Evolutionary conservation across 2,113 vertebrate species (phyloP).

Genomic region (Symphodus melops): DNA sequence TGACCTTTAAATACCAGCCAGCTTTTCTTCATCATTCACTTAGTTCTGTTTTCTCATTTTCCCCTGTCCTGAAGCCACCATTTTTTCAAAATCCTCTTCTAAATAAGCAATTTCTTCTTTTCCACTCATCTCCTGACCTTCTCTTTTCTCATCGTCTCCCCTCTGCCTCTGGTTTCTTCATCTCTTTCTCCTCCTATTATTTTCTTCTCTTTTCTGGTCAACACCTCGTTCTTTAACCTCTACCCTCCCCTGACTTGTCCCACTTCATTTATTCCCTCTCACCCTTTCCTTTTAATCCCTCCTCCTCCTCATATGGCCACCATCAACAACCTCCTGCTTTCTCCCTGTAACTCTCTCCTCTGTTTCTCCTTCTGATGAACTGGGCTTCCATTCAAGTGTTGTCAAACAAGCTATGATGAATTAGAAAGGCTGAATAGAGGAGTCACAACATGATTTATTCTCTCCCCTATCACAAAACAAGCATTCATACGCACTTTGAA

Average conservation of each 20-base stretch:
- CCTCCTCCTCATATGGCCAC: constrained; percentile 6
- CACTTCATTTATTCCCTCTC: constrained; percentile 19
- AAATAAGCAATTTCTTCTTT: constrained; percentile 7
- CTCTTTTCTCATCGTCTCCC: not conserved
- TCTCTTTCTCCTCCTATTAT: constrained; percentile 5
- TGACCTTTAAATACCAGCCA: constrained; percentile 26
- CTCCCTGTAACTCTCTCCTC: constrained; percentile 11
- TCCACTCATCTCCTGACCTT: constrained; percentile 19
- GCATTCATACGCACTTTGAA: constrained; percentile 35
- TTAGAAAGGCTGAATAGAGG: constrained; percentile 45
- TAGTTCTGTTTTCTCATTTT: constrained; percentile 13
- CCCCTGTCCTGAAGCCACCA: constrained; percentile 11
- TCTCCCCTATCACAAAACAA: constrained; percentile 39
- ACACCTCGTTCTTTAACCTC: constrained; percentile 28
- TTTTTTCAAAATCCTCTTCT: constrained; percentile 9
- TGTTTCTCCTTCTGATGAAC: constrained; percentile 35
- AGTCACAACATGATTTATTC: constrained; percentile 51
- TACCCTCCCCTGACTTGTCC: constrained; percentile 14
- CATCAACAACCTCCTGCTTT: constrained; percentile 13
- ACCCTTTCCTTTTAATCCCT: not conserved
- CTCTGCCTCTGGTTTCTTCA: not conserved
- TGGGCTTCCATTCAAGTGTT: constrained; percentile 49
- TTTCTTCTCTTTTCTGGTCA: constrained; percentile 33
- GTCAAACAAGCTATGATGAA: constrained; percentile 43
- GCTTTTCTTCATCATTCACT: not conserved